These are phyloP conservation scores for Eupithecia abbreviata DNA, from an alignment of 2,888 invertebrate species.

Conservation along the genomic window DNA sequence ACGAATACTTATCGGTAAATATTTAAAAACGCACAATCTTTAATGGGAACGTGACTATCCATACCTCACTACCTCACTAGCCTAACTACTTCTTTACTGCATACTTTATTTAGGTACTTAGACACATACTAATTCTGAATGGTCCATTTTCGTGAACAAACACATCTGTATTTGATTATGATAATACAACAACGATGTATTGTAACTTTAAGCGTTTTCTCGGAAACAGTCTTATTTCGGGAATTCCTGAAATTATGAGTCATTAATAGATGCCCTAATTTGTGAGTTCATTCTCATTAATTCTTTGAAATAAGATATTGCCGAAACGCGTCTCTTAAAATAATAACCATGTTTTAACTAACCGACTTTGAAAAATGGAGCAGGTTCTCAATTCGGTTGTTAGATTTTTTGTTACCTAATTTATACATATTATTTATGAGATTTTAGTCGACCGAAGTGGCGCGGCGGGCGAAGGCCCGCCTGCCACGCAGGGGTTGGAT, in stretches of 20 bases:
- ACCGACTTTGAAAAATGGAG: no score
- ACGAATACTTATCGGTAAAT: neutral
- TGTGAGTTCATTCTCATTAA: conserved; percentile 11
- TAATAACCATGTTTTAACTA: neutral
- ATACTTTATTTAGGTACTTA: neutral
- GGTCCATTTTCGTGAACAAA: neutral
- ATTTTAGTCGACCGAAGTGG: no score
- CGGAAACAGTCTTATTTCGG: conserved; percentile 19
- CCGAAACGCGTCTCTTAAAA: neutral
- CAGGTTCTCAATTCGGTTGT: no score
- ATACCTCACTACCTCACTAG: neutral
- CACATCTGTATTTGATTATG: conserved; percentile 29
- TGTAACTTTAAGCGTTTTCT: conserved; percentile 19
- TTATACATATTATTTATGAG: neutral
- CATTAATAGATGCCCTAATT: conserved; percentile 18
- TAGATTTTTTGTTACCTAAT: no score
- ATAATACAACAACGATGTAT: conserved; percentile 9
- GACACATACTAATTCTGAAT: neutral
- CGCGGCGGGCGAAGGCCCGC: no score
- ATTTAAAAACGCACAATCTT: neutral
- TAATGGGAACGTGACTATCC: no score
- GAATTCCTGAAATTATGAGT: conserved; percentile 30
- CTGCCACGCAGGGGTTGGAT: no score
- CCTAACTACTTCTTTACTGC: neutral
- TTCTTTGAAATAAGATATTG: conserved; percentile 13